These are phyloP conservation scores for Halcyon smyrnensis DNA, from an alignment of 2,797 vertebrate genomes.

Conservation along the genomic window DNA sequence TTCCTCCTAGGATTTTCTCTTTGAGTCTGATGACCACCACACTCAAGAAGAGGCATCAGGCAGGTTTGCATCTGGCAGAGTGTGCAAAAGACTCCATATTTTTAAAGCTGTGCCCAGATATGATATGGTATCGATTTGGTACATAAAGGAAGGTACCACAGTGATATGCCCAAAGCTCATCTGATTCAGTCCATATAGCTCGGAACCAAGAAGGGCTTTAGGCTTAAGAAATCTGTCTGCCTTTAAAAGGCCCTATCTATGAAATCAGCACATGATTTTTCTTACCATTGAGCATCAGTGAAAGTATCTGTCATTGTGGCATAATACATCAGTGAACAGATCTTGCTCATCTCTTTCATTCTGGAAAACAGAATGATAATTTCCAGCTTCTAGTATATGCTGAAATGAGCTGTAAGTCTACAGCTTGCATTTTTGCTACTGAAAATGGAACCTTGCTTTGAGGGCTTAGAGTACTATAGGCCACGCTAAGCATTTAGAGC, in stretches of 20 bases:
- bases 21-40: neutral
- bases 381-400: neutral
- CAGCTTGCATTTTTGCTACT: neutral
- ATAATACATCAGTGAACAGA: neutral
- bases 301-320: neutral
- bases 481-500: neutral
- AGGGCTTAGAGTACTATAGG: neutral
- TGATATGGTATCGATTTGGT: neutral
- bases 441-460: neutral
- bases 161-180: neutral
- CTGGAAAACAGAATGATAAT: neutral
- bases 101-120: neutral
- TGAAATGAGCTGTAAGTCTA: neutral
- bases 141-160: neutral
- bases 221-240: neutral
- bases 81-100: neutral
- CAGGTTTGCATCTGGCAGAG: neutral
- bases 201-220: neutral
- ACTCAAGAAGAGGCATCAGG: neutral
- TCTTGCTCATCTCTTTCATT: neutral
- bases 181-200: neutral
- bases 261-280: constrained; percentile 6
- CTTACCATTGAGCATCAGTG: neutral
- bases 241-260: neutral
- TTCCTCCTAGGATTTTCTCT: neutral